Percentiles rank a stretch among this genome's conserved stretches.
These are phyloP conservation scores for Lepidurus apus DNA, from an alignment of 1,140 invertebrate genomes.

Conservation along the genomic window DNA sequence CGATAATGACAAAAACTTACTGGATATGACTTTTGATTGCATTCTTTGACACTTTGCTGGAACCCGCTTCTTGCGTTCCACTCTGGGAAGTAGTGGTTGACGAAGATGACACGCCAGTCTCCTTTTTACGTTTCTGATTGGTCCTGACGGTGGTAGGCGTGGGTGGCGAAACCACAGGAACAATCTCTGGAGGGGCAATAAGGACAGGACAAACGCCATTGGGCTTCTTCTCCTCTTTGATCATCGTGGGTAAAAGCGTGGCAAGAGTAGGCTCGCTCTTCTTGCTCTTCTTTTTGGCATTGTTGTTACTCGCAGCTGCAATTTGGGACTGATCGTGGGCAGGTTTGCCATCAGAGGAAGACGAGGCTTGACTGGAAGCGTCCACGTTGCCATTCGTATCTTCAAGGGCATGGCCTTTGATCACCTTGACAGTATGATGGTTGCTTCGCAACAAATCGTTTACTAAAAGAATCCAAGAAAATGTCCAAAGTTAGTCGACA, in stretches of 20 bases:
- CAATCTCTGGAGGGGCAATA: background rate
- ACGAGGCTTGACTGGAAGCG: background rate
- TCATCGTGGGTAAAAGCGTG: constrained; percentile 27
- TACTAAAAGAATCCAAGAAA: background rate
- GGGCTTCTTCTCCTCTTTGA: constrained; percentile 34
- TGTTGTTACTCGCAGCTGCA: constrained; percentile 22
- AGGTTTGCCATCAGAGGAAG: background rate
- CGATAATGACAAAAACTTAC: too few relatives aligned
- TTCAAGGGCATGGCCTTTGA: constrained; percentile 20
- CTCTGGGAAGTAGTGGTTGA: background rate
- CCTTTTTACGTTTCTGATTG: background rate
- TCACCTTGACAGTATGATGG: background rate
- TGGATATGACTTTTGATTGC: background rate
- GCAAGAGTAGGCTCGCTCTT: constrained; percentile 37
- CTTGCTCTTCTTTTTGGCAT: constrained; percentile 35
- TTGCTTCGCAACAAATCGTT: background rate
- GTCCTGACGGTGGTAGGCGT: background rate
- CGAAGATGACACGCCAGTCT: background rate
- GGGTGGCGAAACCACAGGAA: background rate
- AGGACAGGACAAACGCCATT: constrained; percentile 24
- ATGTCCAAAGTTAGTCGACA: background rate
- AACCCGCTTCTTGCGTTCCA: background rate
- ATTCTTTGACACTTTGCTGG: constrained; percentile 31
- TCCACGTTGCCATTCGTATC: constrained; percentile 11
- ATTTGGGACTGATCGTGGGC: background rate